Evolutionary conservation across 1,140 invertebrate species (phyloP), one percentile per base, ranked within the genome.

Genomic region (Drosophila arizonae): DNA sequence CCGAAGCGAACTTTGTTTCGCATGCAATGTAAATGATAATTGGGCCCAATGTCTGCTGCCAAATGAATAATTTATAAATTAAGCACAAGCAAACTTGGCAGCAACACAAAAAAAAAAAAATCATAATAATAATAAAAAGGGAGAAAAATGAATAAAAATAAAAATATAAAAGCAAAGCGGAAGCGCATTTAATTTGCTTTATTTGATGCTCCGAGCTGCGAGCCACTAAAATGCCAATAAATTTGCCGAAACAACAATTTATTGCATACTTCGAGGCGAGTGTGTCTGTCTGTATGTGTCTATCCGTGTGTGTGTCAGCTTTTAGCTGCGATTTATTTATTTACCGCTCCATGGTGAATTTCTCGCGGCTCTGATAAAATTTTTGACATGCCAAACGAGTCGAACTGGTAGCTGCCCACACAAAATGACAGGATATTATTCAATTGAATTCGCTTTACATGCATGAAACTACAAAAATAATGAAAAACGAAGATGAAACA

Each of bases 341-440:
- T 87, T 82, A 82, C 82, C 82, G 76, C 79, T 64, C 55, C 68
- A 70, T 72, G 67, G 70, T 77, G 77, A 76, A 84, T 88, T 87
- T 79, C 71, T 80, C 56, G 77, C 61, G 33, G 73, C 80, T 58
- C 74, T 89, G 85, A 80, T 88, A 87, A 72, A 79, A 82, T 76
- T 87, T 33, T 81, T 87, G 79, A 88, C 82, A 88, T 79, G 84
- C 56, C 81, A 69, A 72, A 75, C 70, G 74, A 61, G 68, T 36
- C 54, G 39, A 10, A 9, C 15, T 41, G 50, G 21, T 28, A 48
- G 60, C 58, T 43, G 46, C 30, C 50, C 81, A 39, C 64, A 72
- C 84, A 77, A 88, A 88, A 88, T 89, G 85, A 88, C 84, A 88
- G 84, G 84, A 88, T 89, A 88, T 88, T 88, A 88, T 88, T 89